A percentile compares a stretch with the other conserved stretches of the same genome.
Conservation (phyloP, 1,140 invertebrate genomes). For the Drosophila pruinosa region DNA sequence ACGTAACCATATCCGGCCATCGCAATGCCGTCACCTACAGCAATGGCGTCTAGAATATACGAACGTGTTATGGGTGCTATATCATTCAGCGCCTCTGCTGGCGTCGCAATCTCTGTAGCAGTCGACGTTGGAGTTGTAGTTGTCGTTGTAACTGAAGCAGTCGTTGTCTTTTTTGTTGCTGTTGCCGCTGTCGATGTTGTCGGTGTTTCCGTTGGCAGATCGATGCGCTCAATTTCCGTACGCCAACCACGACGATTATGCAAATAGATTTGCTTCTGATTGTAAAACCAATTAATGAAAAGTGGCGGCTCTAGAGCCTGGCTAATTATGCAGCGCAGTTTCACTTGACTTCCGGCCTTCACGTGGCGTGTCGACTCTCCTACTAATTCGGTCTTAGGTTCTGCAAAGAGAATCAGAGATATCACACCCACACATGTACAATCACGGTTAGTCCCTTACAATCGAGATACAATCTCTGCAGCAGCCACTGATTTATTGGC, state of each 20-base stretch:
- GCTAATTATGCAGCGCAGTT: conserved; percentile 86
- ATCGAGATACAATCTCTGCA: conserved; percentile 36
- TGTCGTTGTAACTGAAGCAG: conserved; percentile 31
- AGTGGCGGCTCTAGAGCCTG: conserved; percentile 85
- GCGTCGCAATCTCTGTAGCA: conserved; percentile 12
- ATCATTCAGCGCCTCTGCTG: conserved; percentile 43
- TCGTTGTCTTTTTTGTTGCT: conserved; percentile 2
- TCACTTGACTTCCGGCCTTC: conserved; percentile 86
- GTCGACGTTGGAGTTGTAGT: conserved; percentile 28
- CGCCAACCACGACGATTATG: conserved; percentile 81
- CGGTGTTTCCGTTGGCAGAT: conserved; percentile 69
- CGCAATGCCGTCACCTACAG: conserved; percentile 54
- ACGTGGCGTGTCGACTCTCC: conserved; percentile 85
- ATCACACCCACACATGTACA: conserved; percentile 1
- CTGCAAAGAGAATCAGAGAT: conserved; percentile 64
- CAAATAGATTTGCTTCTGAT: conserved; percentile 83
- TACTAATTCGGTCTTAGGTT: conserved; percentile 86
- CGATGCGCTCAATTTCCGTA: conserved; percentile 82
- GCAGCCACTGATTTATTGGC: conserved; percentile 69
- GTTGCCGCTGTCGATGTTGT: conserved; percentile 56
- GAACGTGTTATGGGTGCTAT: conserved; percentile 65
- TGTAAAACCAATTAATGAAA: conserved; percentile 87
- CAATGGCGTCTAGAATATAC: conserved; percentile 73
- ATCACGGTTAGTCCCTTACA: conserved; percentile 23
- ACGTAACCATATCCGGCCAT: conserved; percentile 37